Base-by-base conservation (phyloP, 2,888 invertebrate genomes). In the Parnassius mnemosyne region DNA sequence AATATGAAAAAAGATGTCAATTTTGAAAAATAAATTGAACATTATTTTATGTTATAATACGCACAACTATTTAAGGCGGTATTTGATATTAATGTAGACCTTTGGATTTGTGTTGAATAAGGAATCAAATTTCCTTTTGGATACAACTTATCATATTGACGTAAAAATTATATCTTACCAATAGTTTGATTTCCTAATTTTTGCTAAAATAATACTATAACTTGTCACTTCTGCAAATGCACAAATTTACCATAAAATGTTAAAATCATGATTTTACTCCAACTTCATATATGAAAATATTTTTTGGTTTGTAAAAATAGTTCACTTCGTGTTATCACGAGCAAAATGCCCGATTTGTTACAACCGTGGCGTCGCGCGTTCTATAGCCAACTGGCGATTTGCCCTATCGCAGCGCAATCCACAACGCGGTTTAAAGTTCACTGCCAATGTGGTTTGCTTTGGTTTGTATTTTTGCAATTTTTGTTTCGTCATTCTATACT, bases 341-440 rank as follows among this genome's bases (percentile, higher is more conserved):
- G 63, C 55, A 65, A 68, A 69, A 65, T 51, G 60, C 63, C 53
- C 58, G 59, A 59, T 53, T 62, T 47, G 46, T 60, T 53, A 34
- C 73, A 70, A 72, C 74, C 70, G 72, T 66, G 65, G 76, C 80
- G 78, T 72, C 71, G 79, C 82, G 78, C 79, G 81, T 74, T 69
- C 78, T 78, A 77, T 74, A 79, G 89, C 90, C 90, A 89, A 89
- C 90, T 90, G 90, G 90, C 90, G 86, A 70, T 69, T 81, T 89
- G 90, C 90, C 89, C 85, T 84, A 78, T 74, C 74, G 75, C 76
- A 79, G 79, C 78, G 79, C 81, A 74, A 34, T 34, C 76, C 70
- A 76, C 13, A 13, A 9, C 13, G 49, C 76, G 81, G 88, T 85
- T 72, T 89, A 89, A 88, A 89, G 89, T 89, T 89, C 89, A 89